phyloP scores from a whole-genome alignment of 1,140 invertebrate genomes.

The Trichonephila clavata region DNA sequence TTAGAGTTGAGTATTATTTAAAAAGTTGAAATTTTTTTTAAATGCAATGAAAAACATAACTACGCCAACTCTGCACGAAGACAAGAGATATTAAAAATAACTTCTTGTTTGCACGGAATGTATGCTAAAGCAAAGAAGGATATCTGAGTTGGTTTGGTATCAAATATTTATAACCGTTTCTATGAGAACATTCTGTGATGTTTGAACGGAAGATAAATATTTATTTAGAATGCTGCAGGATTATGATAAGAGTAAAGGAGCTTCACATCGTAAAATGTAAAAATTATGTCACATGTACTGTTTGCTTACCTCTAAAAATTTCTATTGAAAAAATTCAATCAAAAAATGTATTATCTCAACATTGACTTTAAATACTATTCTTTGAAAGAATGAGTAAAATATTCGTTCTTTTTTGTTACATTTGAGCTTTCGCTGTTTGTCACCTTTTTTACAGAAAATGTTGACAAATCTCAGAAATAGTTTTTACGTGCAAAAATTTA shows the following conservation, averaged over 20 bases:
- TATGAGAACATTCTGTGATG: background rate
- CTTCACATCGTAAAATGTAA: conserved; percentile 7
- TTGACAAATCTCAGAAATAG: too few species aligned
- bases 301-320: too few species aligned
- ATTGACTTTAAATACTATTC: background rate
- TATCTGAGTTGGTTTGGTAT: background rate
- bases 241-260: conserved; percentile 13
- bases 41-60: background rate
- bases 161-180: background rate
- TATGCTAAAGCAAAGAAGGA: background rate
- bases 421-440: too few species aligned
- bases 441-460: too few species aligned
- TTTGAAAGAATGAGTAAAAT: too few species aligned
- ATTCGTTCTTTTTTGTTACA: too few species aligned
- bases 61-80: background rate
- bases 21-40: too few species aligned
- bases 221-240: conserved; percentile 32
- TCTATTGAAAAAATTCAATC: too few species aligned
- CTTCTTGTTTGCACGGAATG: background rate
- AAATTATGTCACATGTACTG: background rate
- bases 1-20: too few species aligned
- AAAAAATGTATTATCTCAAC: background rate
- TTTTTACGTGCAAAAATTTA: too few species aligned
- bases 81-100: background rate
- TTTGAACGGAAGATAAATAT: conserved; percentile 23